Conservation (phyloP, 1,140 invertebrate genomes). For the Lepidurus couesii region DNA sequence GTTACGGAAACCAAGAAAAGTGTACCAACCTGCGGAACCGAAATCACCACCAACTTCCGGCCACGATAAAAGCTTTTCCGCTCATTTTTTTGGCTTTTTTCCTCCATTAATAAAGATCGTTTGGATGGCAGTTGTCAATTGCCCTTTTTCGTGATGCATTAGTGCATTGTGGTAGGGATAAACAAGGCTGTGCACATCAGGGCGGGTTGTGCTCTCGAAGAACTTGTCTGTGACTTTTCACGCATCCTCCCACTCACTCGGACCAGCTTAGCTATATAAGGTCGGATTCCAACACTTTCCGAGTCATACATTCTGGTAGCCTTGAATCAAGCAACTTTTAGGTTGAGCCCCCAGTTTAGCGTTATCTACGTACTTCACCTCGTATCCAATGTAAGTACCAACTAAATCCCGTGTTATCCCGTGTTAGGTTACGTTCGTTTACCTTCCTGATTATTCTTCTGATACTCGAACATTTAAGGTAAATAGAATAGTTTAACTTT, state of each 20-base stretch:
- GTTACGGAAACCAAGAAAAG: too few species aligned
- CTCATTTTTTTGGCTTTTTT: neutral
- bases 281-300: neutral
- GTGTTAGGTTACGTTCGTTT: too few species aligned
- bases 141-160: neutral
- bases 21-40: neutral
- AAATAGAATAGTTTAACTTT: too few species aligned
- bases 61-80: conserved; percentile 19
- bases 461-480: too few species aligned
- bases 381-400: neutral
- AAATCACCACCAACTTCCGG: conserved; percentile 14
- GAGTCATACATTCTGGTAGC: neutral
- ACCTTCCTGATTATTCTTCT: too few species aligned
- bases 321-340: neutral
- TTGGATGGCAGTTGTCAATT: too few species aligned
- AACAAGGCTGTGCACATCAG: neutral
- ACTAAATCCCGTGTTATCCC: too few species aligned
- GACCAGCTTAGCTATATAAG: conserved; percentile 18
- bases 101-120: too few species aligned
- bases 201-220: neutral
- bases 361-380: neutral
- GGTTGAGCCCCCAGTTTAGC: neutral
- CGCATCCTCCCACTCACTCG: conserved; percentile 6
- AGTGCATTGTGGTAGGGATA: neutral
- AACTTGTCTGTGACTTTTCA: neutral